Evolutionary conservation across 2,113 vertebrate genomes (phyloP), one percentile per base, ranked within the genome.

Genomic region (Hippotragus niger): DNA sequence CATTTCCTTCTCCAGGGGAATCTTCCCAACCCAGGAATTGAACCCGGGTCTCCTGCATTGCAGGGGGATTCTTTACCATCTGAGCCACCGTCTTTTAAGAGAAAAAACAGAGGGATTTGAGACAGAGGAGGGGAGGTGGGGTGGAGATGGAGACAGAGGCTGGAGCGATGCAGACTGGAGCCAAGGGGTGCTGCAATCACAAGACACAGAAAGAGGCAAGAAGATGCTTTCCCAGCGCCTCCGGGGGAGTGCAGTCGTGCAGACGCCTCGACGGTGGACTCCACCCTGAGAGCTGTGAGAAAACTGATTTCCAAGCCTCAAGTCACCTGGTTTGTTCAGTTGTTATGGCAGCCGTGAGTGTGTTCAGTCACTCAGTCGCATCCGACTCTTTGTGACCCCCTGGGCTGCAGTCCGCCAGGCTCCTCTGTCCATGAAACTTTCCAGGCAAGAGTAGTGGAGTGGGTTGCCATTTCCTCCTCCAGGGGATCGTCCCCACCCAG

Each of bases 161-260:
- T 16, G 27, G 19, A n/a, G 33, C 2, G 7, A 25, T 8, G 4
- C 2, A 4, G 25, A 40, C 33, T 19, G 16, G 12, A 81, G 47
- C 74, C 33, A 19, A 31, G 50, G 50, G 15, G 27, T 0, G 6
- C 27, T 1, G 8, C 9, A 4, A 5, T 17, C 57, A 4, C 31
- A 0, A 0, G 57, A 25, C 12, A 0, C 76, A 0, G 4, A 33
- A 27, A 36, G 11, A 40, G 2, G 10, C 3, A 5, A 4, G 33
- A 15, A 27, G 52, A 11, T 0, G 12, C 25, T 15, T 7, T 5
- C 10, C 36, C 10, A 9, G 31, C 7, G 25, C 25, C 57, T 57
- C 36, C 57, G 1, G 43, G 27, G 7, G 81, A 33, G 16, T 0
- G 4, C 3, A 10, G 45, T 14, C 47, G 33, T 2, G 8, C 47